These are phyloP conservation scores for Chelidonichthys spinosus DNA, from an alignment of 2,797 vertebrate species.

Conservation along the genomic window DNA sequence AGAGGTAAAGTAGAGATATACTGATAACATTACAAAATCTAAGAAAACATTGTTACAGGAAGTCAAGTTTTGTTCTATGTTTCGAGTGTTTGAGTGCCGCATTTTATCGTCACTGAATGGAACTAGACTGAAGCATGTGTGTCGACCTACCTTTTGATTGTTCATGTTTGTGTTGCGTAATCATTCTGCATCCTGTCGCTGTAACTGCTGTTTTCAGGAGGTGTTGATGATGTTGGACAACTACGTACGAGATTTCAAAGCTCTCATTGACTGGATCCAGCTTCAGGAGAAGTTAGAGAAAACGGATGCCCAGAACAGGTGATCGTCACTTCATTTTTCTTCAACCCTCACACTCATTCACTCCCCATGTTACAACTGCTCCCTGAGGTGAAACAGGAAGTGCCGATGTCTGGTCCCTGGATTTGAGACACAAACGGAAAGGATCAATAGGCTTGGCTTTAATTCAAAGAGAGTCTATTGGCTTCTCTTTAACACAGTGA, in stretches of 20 bases:
- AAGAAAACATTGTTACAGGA: neutral
- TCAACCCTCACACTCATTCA: conserved; percentile 35
- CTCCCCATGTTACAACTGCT: conserved; percentile 38
- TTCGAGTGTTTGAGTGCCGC: neutral
- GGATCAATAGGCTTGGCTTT: conserved; percentile 78
- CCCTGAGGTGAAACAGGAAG: conserved; percentile 57
- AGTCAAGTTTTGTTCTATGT: neutral
- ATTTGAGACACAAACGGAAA: conserved; percentile 68
- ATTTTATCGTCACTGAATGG: neutral
- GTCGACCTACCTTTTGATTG: neutral
- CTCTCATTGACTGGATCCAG: conserved; percentile 98
- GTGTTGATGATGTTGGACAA: conserved; percentile 99
- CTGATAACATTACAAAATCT: neutral
- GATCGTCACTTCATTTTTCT: conserved; percentile 52
- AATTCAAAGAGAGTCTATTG: conserved; percentile 81
- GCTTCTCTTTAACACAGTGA: conserved; percentile 78
- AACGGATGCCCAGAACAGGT: conserved; percentile 99
- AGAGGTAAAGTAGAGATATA: neutral
- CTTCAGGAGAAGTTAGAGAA: conserved; percentile 99
- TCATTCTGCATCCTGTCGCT: neutral
- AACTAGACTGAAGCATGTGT: neutral
- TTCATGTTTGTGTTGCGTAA: neutral
- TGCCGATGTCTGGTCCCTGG: conserved; percentile 61
- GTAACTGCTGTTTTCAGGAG: conserved; percentile 82
- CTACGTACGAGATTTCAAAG: conserved; percentile 98